These are phyloP conservation scores for Andrena fulva DNA, from an alignment of 2,888 invertebrate genomes.

Conservation along the genomic window DNA sequence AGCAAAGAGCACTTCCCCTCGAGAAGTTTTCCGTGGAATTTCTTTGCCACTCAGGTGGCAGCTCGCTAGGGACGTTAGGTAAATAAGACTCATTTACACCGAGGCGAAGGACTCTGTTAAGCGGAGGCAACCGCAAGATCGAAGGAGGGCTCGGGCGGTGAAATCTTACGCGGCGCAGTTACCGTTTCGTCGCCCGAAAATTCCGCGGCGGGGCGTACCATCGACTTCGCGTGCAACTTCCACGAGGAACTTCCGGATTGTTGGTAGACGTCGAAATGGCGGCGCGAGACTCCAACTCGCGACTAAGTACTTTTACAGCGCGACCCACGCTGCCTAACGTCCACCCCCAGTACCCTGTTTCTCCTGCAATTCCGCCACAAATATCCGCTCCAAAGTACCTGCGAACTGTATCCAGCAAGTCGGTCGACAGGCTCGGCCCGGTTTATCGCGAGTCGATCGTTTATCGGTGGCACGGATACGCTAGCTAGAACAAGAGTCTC, in stretches of 20 bases:
- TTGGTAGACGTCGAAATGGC: slow-evolving; percentile 48
- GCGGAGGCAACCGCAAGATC: neutral
- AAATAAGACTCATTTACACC: slow-evolving; percentile 20
- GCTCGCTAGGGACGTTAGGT: neutral
- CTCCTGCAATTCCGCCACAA: slow-evolving; percentile 28
- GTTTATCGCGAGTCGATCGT: slow-evolving; percentile 65
- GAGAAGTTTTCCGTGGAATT: slow-evolving; percentile 2
- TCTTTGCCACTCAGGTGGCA: neutral
- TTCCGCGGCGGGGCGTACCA: slow-evolving; percentile 9
- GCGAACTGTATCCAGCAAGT: neutral
- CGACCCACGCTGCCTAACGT: slow-evolving; percentile 1
- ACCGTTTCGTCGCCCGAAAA: slow-evolving; percentile 35
- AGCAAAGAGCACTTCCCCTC: neutral
- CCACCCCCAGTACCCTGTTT: slow-evolving; percentile 6
- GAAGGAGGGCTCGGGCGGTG: neutral
- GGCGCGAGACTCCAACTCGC: slow-evolving; percentile 26
- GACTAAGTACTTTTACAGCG: slow-evolving; percentile 53
- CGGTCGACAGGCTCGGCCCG: slow-evolving; percentile 8
- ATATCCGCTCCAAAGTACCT: slow-evolving; percentile 45
- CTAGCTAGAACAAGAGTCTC: slow-evolving; percentile 34
- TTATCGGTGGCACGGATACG: slow-evolving; percentile 33
- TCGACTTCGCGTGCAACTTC: slow-evolving; percentile 52
- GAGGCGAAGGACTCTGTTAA: neutral
- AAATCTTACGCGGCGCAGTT: slow-evolving; percentile 37
- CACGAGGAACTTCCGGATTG: slow-evolving; percentile 51